Percentiles rank a stretch among this genome's conserved stretches.
Evolutionary conservation across 92 coral and sea anemone genomes (phyloP).

Genomic region (Phymanthus crucifer): DNA sequence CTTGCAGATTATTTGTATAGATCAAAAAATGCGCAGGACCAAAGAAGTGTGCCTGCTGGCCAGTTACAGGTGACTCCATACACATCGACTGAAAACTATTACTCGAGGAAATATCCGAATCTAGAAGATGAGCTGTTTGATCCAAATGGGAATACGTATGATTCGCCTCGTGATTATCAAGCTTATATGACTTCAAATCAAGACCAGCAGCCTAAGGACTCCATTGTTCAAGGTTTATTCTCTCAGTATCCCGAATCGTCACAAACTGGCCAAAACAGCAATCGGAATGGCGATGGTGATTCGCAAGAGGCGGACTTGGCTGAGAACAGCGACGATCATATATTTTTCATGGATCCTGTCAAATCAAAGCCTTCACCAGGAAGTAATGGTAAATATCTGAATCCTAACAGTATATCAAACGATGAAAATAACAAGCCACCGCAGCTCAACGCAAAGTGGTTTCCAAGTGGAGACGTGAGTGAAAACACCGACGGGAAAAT

Average conservation of each 20-base stretch:
- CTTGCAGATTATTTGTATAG: too few relatives aligned
- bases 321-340: constrained; percentile 27
- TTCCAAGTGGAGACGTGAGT: not conserved
- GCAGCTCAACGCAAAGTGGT: not conserved
- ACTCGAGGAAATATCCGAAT: not conserved
- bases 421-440: not conserved
- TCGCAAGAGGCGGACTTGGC: constrained; percentile 20
- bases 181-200: not conserved
- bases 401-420: not conserved
- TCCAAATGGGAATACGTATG: constrained; percentile 19
- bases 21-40: not conserved
- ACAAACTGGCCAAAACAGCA: not conserved
- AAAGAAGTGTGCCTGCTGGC: not conserved
- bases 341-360: constrained; percentile 23
- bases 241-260: not conserved
- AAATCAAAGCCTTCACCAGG: not conserved
- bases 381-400: not conserved
- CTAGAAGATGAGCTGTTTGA: constrained; percentile 6
- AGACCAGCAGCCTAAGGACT: not conserved
- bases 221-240: not conserved
- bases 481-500: not conserved
- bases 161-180: not conserved
- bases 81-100: constrained; percentile 11
- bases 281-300: not conserved
- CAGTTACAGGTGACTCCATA: not conserved